Evolutionary conservation across 2,113 vertebrate genomes (phyloP).

Genomic region (Brienomyrus longianalis): DNA sequence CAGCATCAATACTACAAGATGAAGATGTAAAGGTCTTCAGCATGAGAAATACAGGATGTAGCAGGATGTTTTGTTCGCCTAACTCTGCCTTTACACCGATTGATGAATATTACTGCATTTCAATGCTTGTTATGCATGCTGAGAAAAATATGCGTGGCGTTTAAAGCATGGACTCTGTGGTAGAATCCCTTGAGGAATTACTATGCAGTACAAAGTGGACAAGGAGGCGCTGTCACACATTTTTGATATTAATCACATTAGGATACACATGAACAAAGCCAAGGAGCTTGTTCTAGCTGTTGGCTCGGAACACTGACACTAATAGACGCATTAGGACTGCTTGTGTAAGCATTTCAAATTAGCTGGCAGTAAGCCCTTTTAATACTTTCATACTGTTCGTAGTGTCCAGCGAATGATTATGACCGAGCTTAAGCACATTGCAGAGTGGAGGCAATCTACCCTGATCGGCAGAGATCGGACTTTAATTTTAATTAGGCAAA

Average conservation of each 20-base stretch:
- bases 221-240: slow-evolving; percentile 32
- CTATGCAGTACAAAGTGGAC: slow-evolving; percentile 26
- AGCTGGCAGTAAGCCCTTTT: slow-evolving; percentile 26
- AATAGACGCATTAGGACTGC: slow-evolving; percentile 34
- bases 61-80: not conserved
- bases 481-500: not conserved
- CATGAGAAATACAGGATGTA: not conserved
- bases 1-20: slow-evolving; percentile 34
- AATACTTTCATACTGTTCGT: slow-evolving; percentile 24
- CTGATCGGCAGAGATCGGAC: not conserved
- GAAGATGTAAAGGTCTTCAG: slow-evolving; percentile 25
- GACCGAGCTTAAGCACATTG: not conserved
- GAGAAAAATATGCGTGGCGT: slow-evolving; percentile 41
- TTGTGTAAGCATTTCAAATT: slow-evolving; percentile 24
- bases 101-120: slow-evolving; percentile 31
- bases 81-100: slow-evolving; percentile 30
- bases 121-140: not conserved
- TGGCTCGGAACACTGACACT: slow-evolving; percentile 36
- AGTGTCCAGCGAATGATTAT: slow-evolving; percentile 16
- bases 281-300: slow-evolving; percentile 29
- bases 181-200: slow-evolving; percentile 26
- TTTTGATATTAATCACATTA: slow-evolving; percentile 53
- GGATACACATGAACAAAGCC: slow-evolving; percentile 27
- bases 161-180: slow-evolving; percentile 7
- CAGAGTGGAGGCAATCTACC: not conserved